A percentile compares a stretch with the other conserved stretches of the same genome.
Evolutionary conservation across 2,888 invertebrate species (phyloP).

Genomic region (Adelphocoris suturalis): DNA sequence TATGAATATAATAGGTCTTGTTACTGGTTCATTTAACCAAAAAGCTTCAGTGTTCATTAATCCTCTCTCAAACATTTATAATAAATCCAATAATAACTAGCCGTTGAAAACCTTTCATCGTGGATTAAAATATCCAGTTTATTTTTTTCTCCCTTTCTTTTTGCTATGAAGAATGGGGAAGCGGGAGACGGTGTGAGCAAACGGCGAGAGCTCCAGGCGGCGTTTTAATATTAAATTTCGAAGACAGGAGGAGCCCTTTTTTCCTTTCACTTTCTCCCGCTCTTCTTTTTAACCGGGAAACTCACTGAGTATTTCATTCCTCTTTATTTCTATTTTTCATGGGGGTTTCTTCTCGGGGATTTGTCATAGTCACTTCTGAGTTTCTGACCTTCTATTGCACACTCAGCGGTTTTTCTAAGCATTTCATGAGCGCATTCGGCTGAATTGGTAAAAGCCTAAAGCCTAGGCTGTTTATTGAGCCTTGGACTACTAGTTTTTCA

Average conservation of each 20-base stretch:
- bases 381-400: background rate
- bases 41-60: background rate
- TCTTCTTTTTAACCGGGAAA: background rate
- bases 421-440: too few relatives aligned
- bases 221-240: slow-evolving; percentile 19
- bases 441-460: too few relatives aligned
- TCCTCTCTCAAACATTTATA: background rate
- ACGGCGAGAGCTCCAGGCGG: slow-evolving; percentile 9
- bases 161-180: background rate
- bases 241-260: slow-evolving; percentile 17
- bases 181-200: background rate
- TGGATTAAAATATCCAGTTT: slow-evolving; percentile 13
- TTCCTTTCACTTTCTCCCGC: background rate
- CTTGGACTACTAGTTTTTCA: too few relatives aligned
- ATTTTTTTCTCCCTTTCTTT: background rate
- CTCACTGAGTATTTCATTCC: slow-evolving; percentile 25
- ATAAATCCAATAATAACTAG: slow-evolving; percentile 3
- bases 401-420: too few relatives aligned
- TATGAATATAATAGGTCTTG: too few relatives aligned
- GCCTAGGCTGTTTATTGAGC: too few relatives aligned
- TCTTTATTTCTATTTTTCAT: slow-evolving; percentile 19
- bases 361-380: background rate
- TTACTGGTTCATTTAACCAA: too few relatives aligned
- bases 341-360: background rate
- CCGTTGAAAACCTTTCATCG: slow-evolving; percentile 19